A percentile compares a stretch with the other conserved stretches of the same genome.
These are phyloP conservation scores for Anguilla japonica DNA, from an alignment of 2,113 vertebrate species.

Conservation along the genomic window DNA sequence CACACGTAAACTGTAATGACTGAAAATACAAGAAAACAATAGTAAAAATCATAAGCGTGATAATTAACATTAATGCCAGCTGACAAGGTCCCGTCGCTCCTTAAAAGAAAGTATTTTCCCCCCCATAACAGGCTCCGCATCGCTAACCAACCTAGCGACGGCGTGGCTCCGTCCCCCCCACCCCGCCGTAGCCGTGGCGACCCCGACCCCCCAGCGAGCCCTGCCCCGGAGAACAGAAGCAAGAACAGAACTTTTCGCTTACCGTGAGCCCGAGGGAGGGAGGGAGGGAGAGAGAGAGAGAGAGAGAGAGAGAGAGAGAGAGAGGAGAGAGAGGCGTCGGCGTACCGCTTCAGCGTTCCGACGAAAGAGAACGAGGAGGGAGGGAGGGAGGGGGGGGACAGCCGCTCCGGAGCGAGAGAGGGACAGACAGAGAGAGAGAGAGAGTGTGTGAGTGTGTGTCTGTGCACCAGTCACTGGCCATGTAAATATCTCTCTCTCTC, in stretches of 20 bases:
- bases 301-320: constrained; percentile 41
- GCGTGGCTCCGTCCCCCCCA: too few species aligned
- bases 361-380: too few species aligned
- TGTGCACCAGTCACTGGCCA: not conserved
- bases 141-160: too few species aligned
- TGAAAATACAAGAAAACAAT: too few species aligned
- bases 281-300: constrained; percentile 64
- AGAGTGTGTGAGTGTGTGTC: not conserved
- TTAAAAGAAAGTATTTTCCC: too few species aligned
- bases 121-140: too few species aligned
- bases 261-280: not conserved
- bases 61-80: too few species aligned
- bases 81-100: too few species aligned
- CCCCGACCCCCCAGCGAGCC: not conserved
- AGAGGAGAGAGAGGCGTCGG: not conserved
- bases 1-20: too few species aligned
- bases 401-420: not conserved
- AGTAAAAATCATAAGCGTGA: too few species aligned
- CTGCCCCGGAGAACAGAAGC: not conserved
- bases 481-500: not conserved
- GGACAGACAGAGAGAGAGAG: not conserved
- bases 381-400: too few species aligned
- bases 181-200: not conserved
- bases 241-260: not conserved
- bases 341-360: too few species aligned